Percentiles rank a stretch among this genome's conserved stretches.
Conservation (phyloP, 2,113 vertebrate genomes). For the Pimephales promelas region DNA sequence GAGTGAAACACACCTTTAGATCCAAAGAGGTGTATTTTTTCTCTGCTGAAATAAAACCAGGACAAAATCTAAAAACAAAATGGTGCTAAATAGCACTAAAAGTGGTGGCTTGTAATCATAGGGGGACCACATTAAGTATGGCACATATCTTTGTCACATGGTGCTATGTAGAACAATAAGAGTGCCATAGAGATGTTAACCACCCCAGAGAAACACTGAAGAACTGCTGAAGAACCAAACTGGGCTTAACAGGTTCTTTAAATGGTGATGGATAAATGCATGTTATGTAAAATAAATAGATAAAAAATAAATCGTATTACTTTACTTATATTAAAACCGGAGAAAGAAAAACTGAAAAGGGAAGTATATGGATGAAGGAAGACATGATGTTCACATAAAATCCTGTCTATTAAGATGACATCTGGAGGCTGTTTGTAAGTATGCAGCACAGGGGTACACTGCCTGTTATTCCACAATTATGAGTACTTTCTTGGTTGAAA, state of each 20-base stretch:
- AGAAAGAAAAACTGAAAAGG: background rate
- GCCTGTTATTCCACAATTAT: background rate
- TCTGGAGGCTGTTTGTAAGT: background rate
- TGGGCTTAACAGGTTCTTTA: no score
- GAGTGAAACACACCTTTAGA: background rate
- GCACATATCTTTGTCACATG: no score
- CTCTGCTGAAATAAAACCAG: background rate
- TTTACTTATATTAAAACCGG: background rate
- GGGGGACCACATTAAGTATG: no score
- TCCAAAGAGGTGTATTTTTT: background rate
- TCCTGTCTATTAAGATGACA: background rate
- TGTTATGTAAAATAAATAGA: no score
- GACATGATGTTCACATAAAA: background rate
- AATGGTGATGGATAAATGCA: background rate
- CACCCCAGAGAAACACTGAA: no score
- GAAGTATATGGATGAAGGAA: background rate
- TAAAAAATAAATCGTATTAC: background rate
- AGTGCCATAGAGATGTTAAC: no score
- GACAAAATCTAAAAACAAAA: no score
- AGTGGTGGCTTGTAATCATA: no score
- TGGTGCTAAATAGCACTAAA: no score
- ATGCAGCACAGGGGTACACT: background rate
- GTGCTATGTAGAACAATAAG: no score
- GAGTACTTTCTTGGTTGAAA: background rate
- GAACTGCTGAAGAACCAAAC: no score